Conservation (phyloP, 2,797 vertebrate genomes). For the Ceryle rudis region DNA sequence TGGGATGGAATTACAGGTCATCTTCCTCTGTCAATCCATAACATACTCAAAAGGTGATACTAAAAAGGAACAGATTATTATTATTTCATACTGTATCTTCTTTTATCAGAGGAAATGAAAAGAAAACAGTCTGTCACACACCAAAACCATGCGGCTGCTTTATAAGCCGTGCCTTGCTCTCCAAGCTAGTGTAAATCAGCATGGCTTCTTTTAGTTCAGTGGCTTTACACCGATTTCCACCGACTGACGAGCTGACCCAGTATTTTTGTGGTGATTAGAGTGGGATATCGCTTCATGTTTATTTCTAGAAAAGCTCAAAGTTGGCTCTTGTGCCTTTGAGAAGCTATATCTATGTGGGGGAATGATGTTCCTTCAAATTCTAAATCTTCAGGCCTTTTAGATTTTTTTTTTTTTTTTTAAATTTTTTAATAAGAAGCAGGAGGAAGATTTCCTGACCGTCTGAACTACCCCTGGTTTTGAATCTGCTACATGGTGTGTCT, state of each 20-base stretch:
- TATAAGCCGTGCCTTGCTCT: background rate
- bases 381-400: constrained; percentile 34
- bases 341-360: background rate
- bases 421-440: constrained; percentile 38
- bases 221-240: background rate
- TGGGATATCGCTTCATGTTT: background rate
- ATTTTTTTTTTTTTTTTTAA: background rate
- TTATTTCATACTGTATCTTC: background rate
- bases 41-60: background rate
- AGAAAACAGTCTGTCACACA: background rate
- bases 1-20: constrained; percentile 42
- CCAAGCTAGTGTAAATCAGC: background rate
- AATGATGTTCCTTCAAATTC: constrained; percentile 25
- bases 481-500: constrained; percentile 21
- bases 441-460: constrained; percentile 61
- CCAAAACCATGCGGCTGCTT: background rate
- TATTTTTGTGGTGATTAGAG: constrained; percentile 36
- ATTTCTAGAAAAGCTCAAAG: constrained; percentile 52
- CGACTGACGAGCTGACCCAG: constrained; percentile 31
- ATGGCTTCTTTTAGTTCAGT: background rate
- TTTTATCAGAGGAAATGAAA: background rate
- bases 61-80: constrained; percentile 14
- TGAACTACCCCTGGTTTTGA: constrained; percentile 52
- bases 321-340: constrained; percentile 34
- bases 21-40: background rate